A percentile compares a stretch with the other conserved stretches of the same genome.
Conservation (phyloP, 1,140 invertebrate species). For the Orius laevigatus region DNA sequence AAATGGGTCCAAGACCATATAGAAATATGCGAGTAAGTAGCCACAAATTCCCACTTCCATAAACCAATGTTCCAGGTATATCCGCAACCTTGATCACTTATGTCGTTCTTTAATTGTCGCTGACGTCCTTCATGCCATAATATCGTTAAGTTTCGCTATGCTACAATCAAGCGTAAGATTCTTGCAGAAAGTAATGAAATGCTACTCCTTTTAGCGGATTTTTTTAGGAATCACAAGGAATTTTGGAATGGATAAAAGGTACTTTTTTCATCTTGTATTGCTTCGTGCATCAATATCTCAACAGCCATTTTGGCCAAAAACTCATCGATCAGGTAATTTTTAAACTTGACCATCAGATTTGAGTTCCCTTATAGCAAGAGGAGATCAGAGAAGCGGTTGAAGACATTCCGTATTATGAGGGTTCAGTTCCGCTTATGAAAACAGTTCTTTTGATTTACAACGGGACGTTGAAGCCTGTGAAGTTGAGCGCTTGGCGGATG, state of each 20-base stretch:
- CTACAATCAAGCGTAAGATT: constrained; percentile 5
- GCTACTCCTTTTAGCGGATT: too few species aligned
- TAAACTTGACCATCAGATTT: not conserved
- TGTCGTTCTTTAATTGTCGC: constrained; percentile 4
- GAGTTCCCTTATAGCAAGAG: constrained; percentile 5
- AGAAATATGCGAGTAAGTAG: not conserved
- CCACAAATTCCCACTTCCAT: not conserved
- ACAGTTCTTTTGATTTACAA: not conserved
- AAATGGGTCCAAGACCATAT: constrained; percentile 7
- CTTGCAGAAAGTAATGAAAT: not conserved
- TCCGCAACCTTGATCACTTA: not conserved
- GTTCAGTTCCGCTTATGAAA: not conserved
- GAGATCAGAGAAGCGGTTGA: not conserved
- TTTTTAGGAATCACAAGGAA: constrained; percentile 10
- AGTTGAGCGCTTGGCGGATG: constrained; percentile 5
- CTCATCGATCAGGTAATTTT: constrained; percentile 11
- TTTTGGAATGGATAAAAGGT: constrained; percentile 8
- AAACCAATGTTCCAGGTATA: constrained; percentile 6
- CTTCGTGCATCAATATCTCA: constrained; percentile 12
- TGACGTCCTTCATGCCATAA: constrained; percentile 13
- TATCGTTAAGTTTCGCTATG: constrained; percentile 11
- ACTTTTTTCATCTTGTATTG: constrained; percentile 7
- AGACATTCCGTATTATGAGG: constrained; percentile 1
- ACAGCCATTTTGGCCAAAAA: constrained; percentile 11
- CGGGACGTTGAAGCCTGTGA: not conserved